These are phyloP conservation scores for Muntiacus muntjak DNA, from an alignment of 2,113 vertebrate species.

Conservation along the genomic window DNA sequence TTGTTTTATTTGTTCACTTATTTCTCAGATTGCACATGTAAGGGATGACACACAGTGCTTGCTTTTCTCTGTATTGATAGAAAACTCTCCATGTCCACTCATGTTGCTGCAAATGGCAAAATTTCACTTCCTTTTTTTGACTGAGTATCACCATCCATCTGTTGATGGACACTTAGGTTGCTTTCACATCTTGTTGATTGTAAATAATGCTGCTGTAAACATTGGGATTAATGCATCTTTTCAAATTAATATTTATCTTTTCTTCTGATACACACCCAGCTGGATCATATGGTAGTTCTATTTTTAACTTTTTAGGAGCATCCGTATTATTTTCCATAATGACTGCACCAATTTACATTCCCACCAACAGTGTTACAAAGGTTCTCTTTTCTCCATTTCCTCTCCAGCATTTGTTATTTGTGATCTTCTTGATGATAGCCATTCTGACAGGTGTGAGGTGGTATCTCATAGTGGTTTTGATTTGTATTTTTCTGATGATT, in stretches of 20 bases:
- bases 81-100: background rate
- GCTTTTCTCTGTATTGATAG: background rate
- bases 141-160: background rate
- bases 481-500: background rate
- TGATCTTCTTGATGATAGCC: background rate
- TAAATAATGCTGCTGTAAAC: background rate
- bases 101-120: background rate
- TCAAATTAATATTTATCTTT: background rate
- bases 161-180: background rate
- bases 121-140: background rate
- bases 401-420: too few species aligned
- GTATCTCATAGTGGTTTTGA: too few species aligned
- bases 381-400: background rate
- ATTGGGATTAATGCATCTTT: background rate
- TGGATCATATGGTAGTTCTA: background rate
- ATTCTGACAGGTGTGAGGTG: background rate
- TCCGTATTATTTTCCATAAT: background rate
- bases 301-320: background rate
- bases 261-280: background rate
- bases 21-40: background rate
- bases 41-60: background rate
- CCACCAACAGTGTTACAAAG: background rate
- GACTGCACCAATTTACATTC: background rate
- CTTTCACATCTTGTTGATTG: background rate
- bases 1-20: background rate